Conservation (phyloP, 2,113 vertebrate species). For the Centropus unirufus region DNA sequence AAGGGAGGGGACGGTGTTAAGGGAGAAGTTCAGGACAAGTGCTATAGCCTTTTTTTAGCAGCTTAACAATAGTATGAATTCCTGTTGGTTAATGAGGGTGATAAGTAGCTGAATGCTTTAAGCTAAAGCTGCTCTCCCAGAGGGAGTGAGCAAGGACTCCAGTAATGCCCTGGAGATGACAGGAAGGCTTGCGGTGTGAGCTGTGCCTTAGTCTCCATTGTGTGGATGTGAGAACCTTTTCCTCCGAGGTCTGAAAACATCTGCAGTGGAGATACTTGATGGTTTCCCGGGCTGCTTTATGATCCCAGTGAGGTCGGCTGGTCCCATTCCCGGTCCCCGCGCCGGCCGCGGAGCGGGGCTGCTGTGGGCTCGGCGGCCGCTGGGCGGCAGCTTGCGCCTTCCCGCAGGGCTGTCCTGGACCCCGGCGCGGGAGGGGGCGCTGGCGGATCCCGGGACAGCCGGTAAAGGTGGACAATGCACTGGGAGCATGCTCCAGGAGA, state of each 20-base stretch:
- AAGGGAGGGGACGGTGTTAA: not conserved
- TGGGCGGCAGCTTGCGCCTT: not conserved
- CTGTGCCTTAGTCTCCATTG: accelerated
- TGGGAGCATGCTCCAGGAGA: accelerated
- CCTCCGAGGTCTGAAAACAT: accelerated
- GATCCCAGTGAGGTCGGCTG: accelerated
- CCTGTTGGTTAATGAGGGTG: accelerated
- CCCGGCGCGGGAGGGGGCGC: too few relatives aligned
- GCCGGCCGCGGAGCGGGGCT: too few relatives aligned
- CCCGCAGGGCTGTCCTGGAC: too few relatives aligned
- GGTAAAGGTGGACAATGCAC: accelerated
- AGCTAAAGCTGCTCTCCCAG: accelerated
- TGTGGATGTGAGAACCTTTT: accelerated
- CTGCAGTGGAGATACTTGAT: accelerated
- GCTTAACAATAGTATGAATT: not conserved
- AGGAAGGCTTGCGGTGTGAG: accelerated
- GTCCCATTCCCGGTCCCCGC: not conserved
- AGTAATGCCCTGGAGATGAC: accelerated
- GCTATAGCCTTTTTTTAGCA: not conserved
- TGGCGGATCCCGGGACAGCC: not conserved
- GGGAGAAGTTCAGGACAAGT: not conserved
- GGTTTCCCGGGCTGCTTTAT: accelerated
- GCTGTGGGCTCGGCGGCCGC: accelerated
- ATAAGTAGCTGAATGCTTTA: not conserved
- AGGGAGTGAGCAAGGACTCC: too few relatives aligned